These are phyloP conservation scores for Pitta sordida DNA, from an alignment of 2,113 vertebrate species.

Conservation along the genomic window DNA sequence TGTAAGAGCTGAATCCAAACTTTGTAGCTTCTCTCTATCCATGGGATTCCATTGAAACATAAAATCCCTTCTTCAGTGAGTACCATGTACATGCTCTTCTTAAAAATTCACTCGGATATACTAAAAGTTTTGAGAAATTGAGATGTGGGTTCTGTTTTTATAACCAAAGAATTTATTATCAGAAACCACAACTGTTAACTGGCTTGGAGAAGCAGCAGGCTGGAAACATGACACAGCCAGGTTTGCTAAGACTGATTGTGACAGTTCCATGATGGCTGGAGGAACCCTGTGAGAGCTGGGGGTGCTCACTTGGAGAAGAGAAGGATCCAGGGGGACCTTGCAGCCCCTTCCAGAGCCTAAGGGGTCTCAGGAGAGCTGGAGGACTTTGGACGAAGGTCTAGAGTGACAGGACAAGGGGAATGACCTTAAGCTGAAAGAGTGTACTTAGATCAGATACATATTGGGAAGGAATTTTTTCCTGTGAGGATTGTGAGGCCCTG, in stretches of 20 bases:
- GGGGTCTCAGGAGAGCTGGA: not conserved
- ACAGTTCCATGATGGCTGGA: not conserved
- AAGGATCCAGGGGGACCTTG: rapidly evolving
- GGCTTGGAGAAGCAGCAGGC: not conserved
- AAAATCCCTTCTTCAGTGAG: not conserved
- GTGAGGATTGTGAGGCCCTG: not conserved
- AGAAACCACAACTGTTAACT: not conserved
- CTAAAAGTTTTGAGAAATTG: not conserved
- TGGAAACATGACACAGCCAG: not conserved
- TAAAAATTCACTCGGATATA: not conserved
- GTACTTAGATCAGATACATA: not conserved
- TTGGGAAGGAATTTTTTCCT: not conserved
- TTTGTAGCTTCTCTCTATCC: not conserved
- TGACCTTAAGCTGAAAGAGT: not conserved
- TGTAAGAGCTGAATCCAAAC: not conserved
- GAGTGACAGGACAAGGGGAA: not conserved
- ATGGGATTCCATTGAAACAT: not conserved
- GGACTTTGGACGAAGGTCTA: rapidly evolving
- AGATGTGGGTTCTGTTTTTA: not conserved
- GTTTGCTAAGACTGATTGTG: not conserved
- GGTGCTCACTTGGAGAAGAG: not conserved
- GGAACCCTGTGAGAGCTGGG: not conserved
- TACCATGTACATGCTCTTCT: rapidly evolving
- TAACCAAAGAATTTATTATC: too few relatives aligned
- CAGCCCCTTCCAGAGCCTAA: not conserved